Evolutionary conservation across 2,797 vertebrate species (phyloP).

Genomic region (Danio choprae): DNA sequence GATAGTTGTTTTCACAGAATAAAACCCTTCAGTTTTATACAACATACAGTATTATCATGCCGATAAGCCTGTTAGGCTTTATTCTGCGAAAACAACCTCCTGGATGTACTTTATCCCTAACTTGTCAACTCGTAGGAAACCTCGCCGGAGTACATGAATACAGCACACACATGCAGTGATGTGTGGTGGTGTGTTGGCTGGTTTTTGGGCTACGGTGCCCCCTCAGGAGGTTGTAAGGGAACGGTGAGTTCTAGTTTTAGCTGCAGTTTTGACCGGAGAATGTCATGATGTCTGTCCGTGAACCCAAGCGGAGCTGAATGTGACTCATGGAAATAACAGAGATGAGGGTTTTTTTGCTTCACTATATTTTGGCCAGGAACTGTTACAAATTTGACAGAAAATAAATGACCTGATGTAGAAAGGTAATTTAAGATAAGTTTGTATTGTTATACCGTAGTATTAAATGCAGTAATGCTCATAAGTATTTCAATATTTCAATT

Average conservation of each 20-base stretch:
- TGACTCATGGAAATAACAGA: conserved; percentile 1
- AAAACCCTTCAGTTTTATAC: no score
- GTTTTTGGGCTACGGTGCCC: conserved; percentile 2
- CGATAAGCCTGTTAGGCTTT: no score
- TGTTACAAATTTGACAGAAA: background rate
- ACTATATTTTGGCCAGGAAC: background rate
- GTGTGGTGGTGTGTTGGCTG: background rate
- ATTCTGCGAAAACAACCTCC: no score
- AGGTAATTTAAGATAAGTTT: background rate
- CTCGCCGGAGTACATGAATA: no score
- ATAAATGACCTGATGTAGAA: background rate
- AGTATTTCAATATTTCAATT: no score
- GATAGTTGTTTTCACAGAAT: no score
- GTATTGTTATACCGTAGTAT: no score
- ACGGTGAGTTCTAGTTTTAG: conserved; percentile 20
- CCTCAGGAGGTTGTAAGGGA: conserved; percentile 30
- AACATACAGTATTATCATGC: no score
- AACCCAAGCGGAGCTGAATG: conserved; percentile 17
- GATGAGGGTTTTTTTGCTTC: no score
- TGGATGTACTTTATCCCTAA: no score
- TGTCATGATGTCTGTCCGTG: conserved; percentile 28
- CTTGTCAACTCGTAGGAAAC: no score
- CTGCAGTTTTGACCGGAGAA: conserved; percentile 15
- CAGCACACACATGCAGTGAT: background rate
- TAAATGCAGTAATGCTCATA: background rate